These are phyloP conservation scores for Phaetusa simplex DNA, from an alignment of 2,113 vertebrate species.

Conservation along the genomic window DNA sequence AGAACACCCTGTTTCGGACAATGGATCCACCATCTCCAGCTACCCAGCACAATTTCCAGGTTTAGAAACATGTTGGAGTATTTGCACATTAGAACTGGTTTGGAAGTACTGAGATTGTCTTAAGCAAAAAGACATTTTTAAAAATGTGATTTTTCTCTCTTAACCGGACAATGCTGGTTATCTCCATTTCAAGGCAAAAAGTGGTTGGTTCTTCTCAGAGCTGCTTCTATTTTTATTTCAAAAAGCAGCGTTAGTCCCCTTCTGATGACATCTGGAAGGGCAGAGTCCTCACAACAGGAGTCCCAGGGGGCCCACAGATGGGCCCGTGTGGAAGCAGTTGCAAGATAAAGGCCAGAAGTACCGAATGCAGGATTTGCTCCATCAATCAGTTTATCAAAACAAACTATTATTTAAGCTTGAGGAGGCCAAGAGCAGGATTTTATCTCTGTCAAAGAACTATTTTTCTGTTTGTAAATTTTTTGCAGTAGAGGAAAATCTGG, in stretches of 20 bases:
- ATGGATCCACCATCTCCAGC: background rate
- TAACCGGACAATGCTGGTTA: background rate
- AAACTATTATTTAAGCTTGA: background rate
- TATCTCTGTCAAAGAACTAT: background rate
- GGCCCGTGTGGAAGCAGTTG: background rate
- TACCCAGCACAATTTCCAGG: background rate
- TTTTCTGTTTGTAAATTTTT: background rate
- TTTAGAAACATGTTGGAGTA: background rate
- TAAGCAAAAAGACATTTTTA: background rate
- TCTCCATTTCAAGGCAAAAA: background rate
- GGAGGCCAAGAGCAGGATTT: background rate
- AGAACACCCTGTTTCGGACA: background rate
- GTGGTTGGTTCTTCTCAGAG: background rate
- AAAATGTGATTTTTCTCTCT: background rate
- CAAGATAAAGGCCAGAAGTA: conserved; percentile 16
- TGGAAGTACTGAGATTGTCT: background rate
- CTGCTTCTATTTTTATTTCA: background rate
- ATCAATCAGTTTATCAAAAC: conserved; percentile 30
- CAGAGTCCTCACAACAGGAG: background rate
- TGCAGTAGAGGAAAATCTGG: background rate
- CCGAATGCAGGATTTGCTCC: background rate
- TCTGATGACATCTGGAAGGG: background rate
- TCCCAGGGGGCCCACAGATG: background rate
- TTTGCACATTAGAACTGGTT: background rate
- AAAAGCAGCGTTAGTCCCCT: background rate